Base-by-base conservation (phyloP, 2,797 vertebrate species). In the Numenius phaeopus region DNA sequence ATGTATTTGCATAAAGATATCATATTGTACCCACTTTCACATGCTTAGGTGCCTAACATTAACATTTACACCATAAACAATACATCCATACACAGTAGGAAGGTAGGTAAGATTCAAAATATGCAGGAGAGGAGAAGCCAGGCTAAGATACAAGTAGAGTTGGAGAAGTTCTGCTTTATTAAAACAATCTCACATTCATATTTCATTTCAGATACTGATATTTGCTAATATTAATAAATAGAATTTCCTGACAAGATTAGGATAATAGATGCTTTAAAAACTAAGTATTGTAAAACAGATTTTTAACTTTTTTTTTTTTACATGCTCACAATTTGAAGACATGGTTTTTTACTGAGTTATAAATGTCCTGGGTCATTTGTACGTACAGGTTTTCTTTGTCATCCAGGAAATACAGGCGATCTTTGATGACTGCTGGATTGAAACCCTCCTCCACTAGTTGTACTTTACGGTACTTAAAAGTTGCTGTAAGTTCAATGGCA, bases 401-500 rank as follows among this genome's bases (percentile, higher is more conserved):
- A 22, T 99, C 98, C 96, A 99, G 96, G 98, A 98, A 98, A 95
- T 98, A 99, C 24, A 99, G 71, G 32, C 50, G 42, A 40, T 99
- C 99, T 50, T 72, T 96, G 95, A 99, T 90, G 89, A 96, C 18
- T 2, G 94, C n/a, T 4, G 98, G 98, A 83, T 99, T 93, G 91
- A 99, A 99, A 77, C 98, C 99, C 62, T 99, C 98, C 58, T 98
- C 98, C 10, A 93, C 94, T 78, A 99, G 97, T 72, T 97, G 98
- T 86, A 96, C 88, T 97, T 99, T 99, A 64, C 98, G 90, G 59
- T 99, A 98, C 94, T 99, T 99, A 91, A 97, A 99, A 3, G 99
- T 99, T 76, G 97, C 98, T 15, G 98, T 99, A 89, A 98, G 76
- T 42, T 96, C 97, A 87, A 99, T 69, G 26, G 72, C 46, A 34